phyloP scores from a whole-genome alignment of 2,888 invertebrate species.

The Miltochrista miniata region DNA sequence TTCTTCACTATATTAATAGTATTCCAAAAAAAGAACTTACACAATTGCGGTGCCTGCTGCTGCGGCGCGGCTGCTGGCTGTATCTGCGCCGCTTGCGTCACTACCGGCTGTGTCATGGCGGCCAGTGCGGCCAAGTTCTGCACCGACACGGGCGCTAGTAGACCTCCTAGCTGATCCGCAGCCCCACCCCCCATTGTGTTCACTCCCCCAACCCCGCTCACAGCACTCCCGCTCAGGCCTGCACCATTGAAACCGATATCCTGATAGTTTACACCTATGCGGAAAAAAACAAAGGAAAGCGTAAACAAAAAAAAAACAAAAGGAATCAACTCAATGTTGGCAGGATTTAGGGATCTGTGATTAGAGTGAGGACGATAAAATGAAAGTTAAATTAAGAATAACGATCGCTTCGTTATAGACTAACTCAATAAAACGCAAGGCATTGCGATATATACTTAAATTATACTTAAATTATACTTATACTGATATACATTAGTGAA shows the following conservation, averaged over 20 bases:
- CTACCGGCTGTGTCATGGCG: slow-evolving; percentile 88
- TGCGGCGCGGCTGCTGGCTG: slow-evolving; percentile 71
- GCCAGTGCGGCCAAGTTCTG: slow-evolving; percentile 96
- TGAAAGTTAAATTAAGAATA: too few relatives aligned
- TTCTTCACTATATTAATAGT: not conserved
- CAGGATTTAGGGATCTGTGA: slow-evolving; percentile 4
- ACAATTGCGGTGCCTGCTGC: slow-evolving; percentile 66
- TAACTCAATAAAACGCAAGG: too few relatives aligned
- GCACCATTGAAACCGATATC: slow-evolving; percentile 82
- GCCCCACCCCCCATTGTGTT: slow-evolving; percentile 77
- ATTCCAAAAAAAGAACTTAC: slow-evolving; percentile 53
- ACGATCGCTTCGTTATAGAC: too few relatives aligned
- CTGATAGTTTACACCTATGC: slow-evolving; percentile 78
- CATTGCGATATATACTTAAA: too few relatives aligned
- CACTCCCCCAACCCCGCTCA: slow-evolving; percentile 50
- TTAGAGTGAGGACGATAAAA: too few relatives aligned
- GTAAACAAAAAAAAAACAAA: slow-evolving; percentile 40
- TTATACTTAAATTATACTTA: too few relatives aligned
- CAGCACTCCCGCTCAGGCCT: slow-evolving; percentile 70
- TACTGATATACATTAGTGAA: too few relatives aligned
- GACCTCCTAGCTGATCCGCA: slow-evolving; percentile 94
- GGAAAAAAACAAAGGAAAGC: slow-evolving; percentile 27
- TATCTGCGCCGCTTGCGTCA: slow-evolving; percentile 76
- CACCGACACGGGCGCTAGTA: slow-evolving; percentile 92
- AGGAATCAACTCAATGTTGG: not conserved